Evolutionary conservation across 1,140 invertebrate species (phyloP), one percentile per base, ranked within the genome.

Genomic region (Leptinotarsa defecta): DNA sequence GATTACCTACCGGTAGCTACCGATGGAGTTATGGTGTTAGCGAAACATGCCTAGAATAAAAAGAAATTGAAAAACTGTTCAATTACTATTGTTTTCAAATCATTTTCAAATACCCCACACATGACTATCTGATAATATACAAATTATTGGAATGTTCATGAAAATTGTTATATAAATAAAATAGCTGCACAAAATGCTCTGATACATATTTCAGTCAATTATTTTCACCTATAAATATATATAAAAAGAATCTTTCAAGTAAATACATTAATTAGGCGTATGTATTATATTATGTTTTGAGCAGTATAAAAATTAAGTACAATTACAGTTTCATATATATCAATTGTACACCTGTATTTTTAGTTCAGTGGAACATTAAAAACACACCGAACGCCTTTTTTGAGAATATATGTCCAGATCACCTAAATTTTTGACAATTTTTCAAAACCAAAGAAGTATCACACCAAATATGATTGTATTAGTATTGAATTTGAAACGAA

Each of bases 291-390:
- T 19, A 73, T 57, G 52, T 73, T 74, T 74, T 74, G 73, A 74
- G 73, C 73, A 74, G 73, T 74, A 74, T 74, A 74, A 74, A 74
- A 74, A 68, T 74, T 74, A 68, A 71, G 70, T 71, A 71, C 70
- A 71, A 57, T 70, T 70, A 70, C 68, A 70, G 52, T 71, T 71
- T 61, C 70, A 71, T 34, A 71, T 71, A 71, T 62, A 57, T 62
- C 70, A 52, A 71, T 71, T 71, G 70, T 71, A 71, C 70, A 71
- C 67, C 67, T 68, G 67, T 68, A 68, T 68, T 71, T n/a, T 52
- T 71, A 70, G 22, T 70, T 71, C 34, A 71, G 52, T 62, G 48
- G 70, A 52, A 71, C 52, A 27, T 27, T 62, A 62, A 24, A 62
- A 61, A 61, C 22, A 62, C 48, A 70, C 49, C 34, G 70, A 57